phyloP scores from a whole-genome alignment of 2,888 invertebrate genomes.

The Ormyrus nitidulus region DNA sequence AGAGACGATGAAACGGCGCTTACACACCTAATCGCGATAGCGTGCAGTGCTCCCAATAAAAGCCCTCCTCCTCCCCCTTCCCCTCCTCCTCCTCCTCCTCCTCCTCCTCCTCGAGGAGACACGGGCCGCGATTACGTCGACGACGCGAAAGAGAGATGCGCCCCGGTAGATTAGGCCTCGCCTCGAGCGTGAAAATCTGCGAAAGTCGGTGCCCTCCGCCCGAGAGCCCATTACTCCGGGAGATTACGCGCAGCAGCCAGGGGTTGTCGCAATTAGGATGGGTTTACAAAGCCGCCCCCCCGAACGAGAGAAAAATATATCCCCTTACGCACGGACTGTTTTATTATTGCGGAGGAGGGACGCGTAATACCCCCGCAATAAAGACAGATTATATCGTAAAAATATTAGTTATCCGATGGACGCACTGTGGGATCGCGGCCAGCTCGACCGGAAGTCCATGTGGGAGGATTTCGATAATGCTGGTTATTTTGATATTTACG shows the following conservation, averaged over 20 bases:
- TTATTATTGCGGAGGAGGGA: constrained; percentile 39
- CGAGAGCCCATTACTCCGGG: constrained; percentile 56
- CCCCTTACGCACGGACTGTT: constrained; percentile 24
- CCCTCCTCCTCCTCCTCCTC: too few species aligned
- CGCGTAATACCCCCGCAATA: constrained; percentile 30
- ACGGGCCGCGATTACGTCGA: background rate
- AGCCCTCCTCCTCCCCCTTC: background rate
- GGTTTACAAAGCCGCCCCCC: constrained; percentile 42
- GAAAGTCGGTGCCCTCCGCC: constrained; percentile 43
- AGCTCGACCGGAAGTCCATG: too few species aligned
- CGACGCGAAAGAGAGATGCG: constrained; percentile 61
- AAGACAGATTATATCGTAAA: constrained; percentile 50
- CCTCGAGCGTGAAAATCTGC: constrained; percentile 59
- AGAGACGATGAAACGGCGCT: constrained; percentile 46
- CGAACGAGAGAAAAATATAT: constrained; percentile 42
- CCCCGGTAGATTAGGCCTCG: constrained; percentile 53
- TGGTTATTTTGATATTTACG: too few species aligned
- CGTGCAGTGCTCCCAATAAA: constrained; percentile 46
- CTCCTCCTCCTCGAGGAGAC: too few species aligned
- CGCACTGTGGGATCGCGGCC: too few species aligned
- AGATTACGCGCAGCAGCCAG: constrained; percentile 54
- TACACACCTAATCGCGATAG: constrained; percentile 58
- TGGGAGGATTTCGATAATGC: too few species aligned
- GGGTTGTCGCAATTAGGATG: constrained; percentile 57
- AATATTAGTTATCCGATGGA: constrained; percentile 24